Evolutionary conservation across 2,888 invertebrate species (phyloP), one percentile per base, ranked within the genome.

Genomic region (Ganaspis brasiliensis): DNA sequence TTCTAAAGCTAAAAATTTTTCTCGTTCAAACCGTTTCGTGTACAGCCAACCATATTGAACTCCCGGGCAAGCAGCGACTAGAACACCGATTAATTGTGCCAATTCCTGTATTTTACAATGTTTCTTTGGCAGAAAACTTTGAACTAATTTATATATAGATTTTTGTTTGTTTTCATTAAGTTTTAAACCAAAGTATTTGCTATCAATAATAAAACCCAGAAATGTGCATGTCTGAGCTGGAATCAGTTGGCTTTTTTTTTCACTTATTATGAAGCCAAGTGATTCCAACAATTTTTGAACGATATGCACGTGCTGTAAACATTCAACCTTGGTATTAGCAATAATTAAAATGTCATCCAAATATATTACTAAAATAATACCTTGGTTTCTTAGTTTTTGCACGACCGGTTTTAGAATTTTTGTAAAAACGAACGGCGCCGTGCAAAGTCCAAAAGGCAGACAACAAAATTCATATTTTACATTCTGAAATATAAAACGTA

Each of bases 31-130:
- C 3, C 57, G 67, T 61, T 76, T 79, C 8, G 61, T 67, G 56
- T 82, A 79, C 1, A 82, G 16, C 1, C 76, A 31, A n/a, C 78
- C 81, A 35, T 81, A 82, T 9, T 73, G 75, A 1, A 76, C 24
- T 37, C 74, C 71, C 1, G 72, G 21, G 24, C 80, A 79, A 75
- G 74, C 55, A 0, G 74, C 77, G 26, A 75, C 75, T n/a, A 79
- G 40, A 3, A 59, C 19, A 2, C 79, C 82, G 0, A 79, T 74
- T 40, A 80, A 77, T 4, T 73, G 67, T 5, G 78, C 76, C 70
- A 79, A 79, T 9, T 75, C 70, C 2, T 80, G 67, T 49, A 79
- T 81, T 16, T 21, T 57, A 37, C 79, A 31, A 82, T 4, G 16
- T 45, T n/a, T 71, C 35, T 9, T 21, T 61, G 12, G 61, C 31